phyloP scores from a whole-genome alignment of 2,797 vertebrate genomes.

The Thunnus albacares region DNA sequence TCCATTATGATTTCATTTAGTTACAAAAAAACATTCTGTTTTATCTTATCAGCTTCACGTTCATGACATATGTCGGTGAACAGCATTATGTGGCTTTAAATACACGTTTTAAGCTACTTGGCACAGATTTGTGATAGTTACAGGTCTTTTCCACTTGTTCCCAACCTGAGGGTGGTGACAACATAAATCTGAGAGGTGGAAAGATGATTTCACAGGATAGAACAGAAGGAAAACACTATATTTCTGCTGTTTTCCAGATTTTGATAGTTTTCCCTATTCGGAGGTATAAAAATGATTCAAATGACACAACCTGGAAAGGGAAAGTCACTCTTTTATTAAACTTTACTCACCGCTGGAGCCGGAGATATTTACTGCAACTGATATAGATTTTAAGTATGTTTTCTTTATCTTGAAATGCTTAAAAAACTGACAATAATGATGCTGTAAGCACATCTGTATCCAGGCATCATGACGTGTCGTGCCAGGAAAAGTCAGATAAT shows the following conservation, averaged over 20 bases:
- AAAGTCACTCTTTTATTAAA: not conserved
- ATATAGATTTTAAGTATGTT: not conserved
- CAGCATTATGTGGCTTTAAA: not conserved
- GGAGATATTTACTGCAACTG: not conserved
- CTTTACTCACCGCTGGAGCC: no score
- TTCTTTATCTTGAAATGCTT: not conserved
- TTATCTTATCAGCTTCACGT: not conserved
- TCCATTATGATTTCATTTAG: not conserved
- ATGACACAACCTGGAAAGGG: not conserved
- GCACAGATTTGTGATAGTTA: not conserved
- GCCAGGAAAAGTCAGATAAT: conserved; percentile 25
- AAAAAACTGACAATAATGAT: conserved; percentile 7
- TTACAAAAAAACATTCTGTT: not conserved
- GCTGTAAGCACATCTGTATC: not conserved
- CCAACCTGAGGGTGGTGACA: rapidly evolving
- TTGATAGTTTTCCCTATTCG: not conserved
- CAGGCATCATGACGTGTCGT: not conserved
- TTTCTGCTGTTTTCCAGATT: no score
- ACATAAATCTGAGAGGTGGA: not conserved
- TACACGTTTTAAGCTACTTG: not conserved
- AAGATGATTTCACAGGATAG: not conserved
- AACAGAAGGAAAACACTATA: not conserved
- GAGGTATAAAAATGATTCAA: not conserved
- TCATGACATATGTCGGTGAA: not conserved
- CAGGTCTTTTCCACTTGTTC: not conserved